phyloP scores from a whole-genome alignment of 1,140 invertebrate genomes.

The Trachymyrmex cornetzi region DNA sequence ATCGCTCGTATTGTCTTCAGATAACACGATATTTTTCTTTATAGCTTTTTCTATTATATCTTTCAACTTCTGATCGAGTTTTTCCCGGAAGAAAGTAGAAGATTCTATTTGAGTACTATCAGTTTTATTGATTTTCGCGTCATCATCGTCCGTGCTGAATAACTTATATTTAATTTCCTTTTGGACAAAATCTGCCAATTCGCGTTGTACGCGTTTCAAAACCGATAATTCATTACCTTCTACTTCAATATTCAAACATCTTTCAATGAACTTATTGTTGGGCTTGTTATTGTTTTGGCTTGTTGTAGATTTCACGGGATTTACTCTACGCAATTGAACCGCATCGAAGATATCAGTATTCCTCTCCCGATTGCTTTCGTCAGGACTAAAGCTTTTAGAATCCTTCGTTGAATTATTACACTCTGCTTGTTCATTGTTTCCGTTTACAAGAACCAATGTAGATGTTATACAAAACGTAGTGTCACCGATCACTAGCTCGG shows the following conservation, averaged over 20 bases:
- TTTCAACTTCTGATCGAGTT: slow-evolving; percentile 81
- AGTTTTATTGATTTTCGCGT: slow-evolving; percentile 38
- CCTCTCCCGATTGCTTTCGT: slow-evolving; percentile 72
- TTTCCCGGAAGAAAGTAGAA: slow-evolving; percentile 50
- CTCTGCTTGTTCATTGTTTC: slow-evolving; percentile 29
- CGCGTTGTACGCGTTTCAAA: slow-evolving; percentile 79
- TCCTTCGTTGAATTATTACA: slow-evolving; percentile 63
- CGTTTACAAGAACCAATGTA: slow-evolving; percentile 75
- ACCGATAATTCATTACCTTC: slow-evolving; percentile 80
- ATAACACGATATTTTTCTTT: slow-evolving; percentile 81
- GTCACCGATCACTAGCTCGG: slow-evolving; percentile 81
- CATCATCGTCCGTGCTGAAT: slow-evolving; percentile 15
- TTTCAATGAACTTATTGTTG: slow-evolving; percentile 78
- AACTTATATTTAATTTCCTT: slow-evolving; percentile 80
- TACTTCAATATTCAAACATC: slow-evolving; percentile 84
- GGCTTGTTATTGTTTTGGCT: slow-evolving; percentile 15
- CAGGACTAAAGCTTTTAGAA: slow-evolving; percentile 9
- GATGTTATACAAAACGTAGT: slow-evolving; percentile 83
- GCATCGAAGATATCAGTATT: slow-evolving; percentile 84
- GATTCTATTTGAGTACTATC: slow-evolving; percentile 55
- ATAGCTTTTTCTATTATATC: slow-evolving; percentile 82
- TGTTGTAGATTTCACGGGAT: slow-evolving; percentile 65
- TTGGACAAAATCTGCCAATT: slow-evolving; percentile 81
- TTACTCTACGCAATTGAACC: slow-evolving; percentile 80
- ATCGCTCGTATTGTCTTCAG: slow-evolving; percentile 7